These are phyloP conservation scores for Apamea crenata DNA, from an alignment of 2,888 invertebrate species.

Conservation along the genomic window DNA sequence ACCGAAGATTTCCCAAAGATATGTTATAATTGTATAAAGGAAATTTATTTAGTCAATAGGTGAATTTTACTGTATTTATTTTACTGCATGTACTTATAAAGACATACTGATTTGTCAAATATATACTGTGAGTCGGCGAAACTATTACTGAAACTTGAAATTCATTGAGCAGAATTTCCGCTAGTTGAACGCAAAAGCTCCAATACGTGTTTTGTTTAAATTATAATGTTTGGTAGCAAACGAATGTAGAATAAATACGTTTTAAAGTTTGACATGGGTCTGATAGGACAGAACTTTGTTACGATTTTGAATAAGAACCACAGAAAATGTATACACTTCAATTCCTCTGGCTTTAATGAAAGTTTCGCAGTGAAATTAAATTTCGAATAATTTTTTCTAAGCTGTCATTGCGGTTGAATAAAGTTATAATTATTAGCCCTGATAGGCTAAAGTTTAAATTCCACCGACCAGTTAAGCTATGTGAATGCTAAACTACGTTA, in stretches of 20 bases:
- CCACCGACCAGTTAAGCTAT: background rate
- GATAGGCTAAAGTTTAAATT: background rate
- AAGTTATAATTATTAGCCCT: background rate
- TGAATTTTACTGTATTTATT: constrained; percentile 38
- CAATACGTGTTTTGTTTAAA: constrained; percentile 34
- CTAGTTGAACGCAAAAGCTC: constrained; percentile 30
- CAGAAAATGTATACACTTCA: constrained; percentile 28
- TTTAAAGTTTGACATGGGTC: constrained; percentile 62
- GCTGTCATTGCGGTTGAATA: constrained; percentile 20
- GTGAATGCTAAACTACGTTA: background rate
- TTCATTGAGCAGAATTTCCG: constrained; percentile 20
- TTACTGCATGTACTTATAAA: constrained; percentile 25
- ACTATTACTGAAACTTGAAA: constrained; percentile 8
- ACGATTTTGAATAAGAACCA: constrained; percentile 44
- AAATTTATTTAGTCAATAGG: constrained; percentile 54
- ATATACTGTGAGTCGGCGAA: background rate
- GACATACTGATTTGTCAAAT: constrained; percentile 9
- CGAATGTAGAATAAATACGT: constrained; percentile 43
- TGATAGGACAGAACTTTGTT: constrained; percentile 62
- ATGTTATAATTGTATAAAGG: constrained; percentile 53
- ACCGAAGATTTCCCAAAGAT: constrained; percentile 69
- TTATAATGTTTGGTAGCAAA: constrained; percentile 50
- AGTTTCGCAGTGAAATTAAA: constrained; percentile 2
- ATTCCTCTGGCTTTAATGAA: constrained; percentile 7
- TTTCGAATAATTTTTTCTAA: constrained; percentile 18